Percentiles rank a stretch among this genome's conserved stretches.
Evolutionary conservation across 2,113 vertebrate genomes (phyloP).

Genomic region (Falcunculus frontatus): DNA sequence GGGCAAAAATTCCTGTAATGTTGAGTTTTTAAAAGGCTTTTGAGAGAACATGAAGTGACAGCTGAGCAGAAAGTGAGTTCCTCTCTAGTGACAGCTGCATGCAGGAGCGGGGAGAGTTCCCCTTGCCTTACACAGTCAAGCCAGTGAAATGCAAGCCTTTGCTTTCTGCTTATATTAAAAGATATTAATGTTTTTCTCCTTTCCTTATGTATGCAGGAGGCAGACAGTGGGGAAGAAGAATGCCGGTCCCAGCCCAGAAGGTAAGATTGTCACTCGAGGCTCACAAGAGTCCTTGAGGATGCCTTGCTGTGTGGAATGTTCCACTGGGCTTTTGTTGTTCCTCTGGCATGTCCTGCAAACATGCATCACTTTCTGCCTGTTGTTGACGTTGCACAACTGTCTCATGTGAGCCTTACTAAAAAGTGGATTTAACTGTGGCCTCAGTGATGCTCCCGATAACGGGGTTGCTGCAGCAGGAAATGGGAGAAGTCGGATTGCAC

Average conservation of each 20-base stretch:
- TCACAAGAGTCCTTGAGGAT: not conserved
- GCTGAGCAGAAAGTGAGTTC: conserved; percentile 2
- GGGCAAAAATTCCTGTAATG: not conserved
- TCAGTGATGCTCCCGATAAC: not conserved
- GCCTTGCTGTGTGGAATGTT: not conserved
- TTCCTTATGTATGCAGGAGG: conserved; percentile 77
- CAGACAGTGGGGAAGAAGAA: conserved; percentile 92
- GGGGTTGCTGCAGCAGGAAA: not conserved
- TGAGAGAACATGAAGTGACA: conserved; percentile 11
- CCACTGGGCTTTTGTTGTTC: not conserved
- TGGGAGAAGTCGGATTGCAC: not conserved
- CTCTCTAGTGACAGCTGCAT: not conserved
- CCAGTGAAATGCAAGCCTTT: not conserved
- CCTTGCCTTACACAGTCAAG: not conserved
- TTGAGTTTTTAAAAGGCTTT: not conserved
- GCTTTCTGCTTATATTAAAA: not conserved
- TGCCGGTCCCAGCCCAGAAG: conserved; percentile 89
- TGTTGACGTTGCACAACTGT: not conserved
- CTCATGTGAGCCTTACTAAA: not conserved
- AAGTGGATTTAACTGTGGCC: not conserved
- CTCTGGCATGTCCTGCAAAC: not conserved
- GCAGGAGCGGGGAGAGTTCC: not conserved
- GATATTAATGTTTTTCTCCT: conserved; percentile 42
- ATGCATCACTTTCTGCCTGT: not conserved
- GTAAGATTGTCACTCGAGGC: conserved; percentile 69